Evolutionary conservation across 2,888 invertebrate genomes (phyloP).

Genomic region (Drosophila gaucha): DNA sequence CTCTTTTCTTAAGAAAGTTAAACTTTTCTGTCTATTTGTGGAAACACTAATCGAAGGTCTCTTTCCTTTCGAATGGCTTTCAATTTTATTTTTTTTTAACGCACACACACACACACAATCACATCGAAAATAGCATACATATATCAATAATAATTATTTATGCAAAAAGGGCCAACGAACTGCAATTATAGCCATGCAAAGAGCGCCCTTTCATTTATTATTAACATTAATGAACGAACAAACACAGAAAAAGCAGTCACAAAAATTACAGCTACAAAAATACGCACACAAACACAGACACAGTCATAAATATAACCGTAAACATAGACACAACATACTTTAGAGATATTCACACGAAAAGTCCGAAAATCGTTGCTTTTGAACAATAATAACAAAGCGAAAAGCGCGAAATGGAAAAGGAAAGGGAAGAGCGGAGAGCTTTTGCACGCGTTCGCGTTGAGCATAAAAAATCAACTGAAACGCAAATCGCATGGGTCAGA

Average conservation of each 20-base stretch:
- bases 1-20: background rate
- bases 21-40: background rate
- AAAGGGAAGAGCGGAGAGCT: slow-evolving; percentile 21
- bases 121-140: slow-evolving; percentile 19
- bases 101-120: background rate
- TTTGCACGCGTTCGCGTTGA: slow-evolving; percentile 64
- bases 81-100: background rate
- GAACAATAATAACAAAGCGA: slow-evolving; percentile 37
- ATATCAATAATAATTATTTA: slow-evolving; percentile 57
- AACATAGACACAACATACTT: slow-evolving; percentile 11
- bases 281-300: background rate
- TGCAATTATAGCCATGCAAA: slow-evolving; percentile 38
- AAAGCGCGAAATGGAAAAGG: slow-evolving; percentile 31
- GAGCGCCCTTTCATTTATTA: slow-evolving; percentile 51
- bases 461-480: slow-evolving; percentile 71
- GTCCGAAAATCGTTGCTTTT: slow-evolving; percentile 20
- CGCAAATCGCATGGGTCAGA: slow-evolving; percentile 61
- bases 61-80: background rate
- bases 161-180: slow-evolving; percentile 68
- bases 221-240: no score
- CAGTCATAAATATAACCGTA: slow-evolving; percentile 10
- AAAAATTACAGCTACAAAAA: slow-evolving; percentile 31
- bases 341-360: slow-evolving; percentile 33
- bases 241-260: no score
- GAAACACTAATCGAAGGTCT: background rate